Conservation (phyloP, 2,888 invertebrate genomes). For the Eristalis pertinax region DNA sequence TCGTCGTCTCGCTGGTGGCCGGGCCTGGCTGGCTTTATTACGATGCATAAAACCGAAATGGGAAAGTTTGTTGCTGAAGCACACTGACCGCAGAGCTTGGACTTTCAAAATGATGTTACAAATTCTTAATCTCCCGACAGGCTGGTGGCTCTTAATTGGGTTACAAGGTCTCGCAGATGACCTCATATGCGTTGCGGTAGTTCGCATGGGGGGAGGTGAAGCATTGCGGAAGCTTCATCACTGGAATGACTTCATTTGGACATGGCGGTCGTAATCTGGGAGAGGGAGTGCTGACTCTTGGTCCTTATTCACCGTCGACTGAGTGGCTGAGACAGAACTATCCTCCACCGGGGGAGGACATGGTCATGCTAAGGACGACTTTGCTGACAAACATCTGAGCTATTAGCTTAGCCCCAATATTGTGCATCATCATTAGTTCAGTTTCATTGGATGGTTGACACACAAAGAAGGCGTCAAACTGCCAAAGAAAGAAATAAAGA, state of each 20-base stretch:
- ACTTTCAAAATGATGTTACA: background rate
- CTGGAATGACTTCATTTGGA: background rate
- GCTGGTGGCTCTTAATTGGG: constrained; percentile 32
- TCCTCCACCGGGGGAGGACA: no score
- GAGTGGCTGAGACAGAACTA: no score
- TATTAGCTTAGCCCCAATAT: no score
- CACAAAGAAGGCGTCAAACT: no score
- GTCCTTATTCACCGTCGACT: background rate
- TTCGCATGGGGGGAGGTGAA: background rate
- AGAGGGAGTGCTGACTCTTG: background rate
- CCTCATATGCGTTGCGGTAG: background rate
- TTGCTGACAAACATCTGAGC: no score
- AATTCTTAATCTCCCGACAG: constrained; percentile 14
- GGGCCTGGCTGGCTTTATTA: constrained; percentile 35
- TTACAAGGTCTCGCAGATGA: constrained; percentile 17
- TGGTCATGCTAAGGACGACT: no score
- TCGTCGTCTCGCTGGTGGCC: constrained; percentile 17
- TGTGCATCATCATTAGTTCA: no score
- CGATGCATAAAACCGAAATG: constrained; percentile 41
- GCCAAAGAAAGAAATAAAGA: no score
- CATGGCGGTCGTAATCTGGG: background rate
- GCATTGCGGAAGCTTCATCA: background rate
- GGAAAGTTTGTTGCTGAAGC: constrained; percentile 27
- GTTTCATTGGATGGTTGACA: no score
- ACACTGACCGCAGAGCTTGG: background rate